These are phyloP conservation scores for Branchipolynoe longqiensis DNA, from an alignment of 2,888 invertebrate genomes.

Conservation along the genomic window DNA sequence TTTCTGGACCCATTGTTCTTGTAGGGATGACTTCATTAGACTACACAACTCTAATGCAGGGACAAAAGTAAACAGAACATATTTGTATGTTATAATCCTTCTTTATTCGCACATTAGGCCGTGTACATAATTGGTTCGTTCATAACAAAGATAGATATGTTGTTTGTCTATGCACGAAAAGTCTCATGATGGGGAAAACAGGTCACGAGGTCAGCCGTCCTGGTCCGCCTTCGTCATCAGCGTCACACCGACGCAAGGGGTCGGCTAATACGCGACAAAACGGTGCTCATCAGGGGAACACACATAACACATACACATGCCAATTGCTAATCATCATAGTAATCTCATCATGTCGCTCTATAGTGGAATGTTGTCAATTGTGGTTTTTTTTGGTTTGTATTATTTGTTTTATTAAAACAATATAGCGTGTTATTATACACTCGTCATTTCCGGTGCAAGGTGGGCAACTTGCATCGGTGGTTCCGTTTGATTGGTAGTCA, in stretches of 20 bases:
- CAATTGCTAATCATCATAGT: neutral
- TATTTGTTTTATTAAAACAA: neutral
- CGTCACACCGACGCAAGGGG: neutral
- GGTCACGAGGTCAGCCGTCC: neutral
- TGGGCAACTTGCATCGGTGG: neutral
- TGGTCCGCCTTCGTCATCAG: neutral
- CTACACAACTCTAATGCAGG: too few relatives aligned
- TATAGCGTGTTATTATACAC: neutral
- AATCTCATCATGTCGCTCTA: slow-evolving; percentile 19
- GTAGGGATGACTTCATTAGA: too few relatives aligned
- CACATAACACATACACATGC: neutral
- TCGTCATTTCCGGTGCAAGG: neutral
- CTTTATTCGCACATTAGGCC: slow-evolving; percentile 55
- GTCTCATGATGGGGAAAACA: neutral
- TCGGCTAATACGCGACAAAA: neutral
- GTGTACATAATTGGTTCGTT: slow-evolving; percentile 36
- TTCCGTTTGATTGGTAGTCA: neutral
- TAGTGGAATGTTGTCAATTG: slow-evolving; percentile 23
- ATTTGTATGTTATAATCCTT: slow-evolving; percentile 31
- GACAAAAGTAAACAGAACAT: neutral
- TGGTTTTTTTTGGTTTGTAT: too few relatives aligned
- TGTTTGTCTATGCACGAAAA: slow-evolving; percentile 30
- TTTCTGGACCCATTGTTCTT: too few relatives aligned
- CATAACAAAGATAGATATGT: slow-evolving; percentile 57
- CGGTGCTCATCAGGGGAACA: neutral